These are phyloP conservation scores for Palythoa heliodiscus DNA, from an alignment of 92 coral and sea anemone genomes.

Conservation along the genomic window DNA sequence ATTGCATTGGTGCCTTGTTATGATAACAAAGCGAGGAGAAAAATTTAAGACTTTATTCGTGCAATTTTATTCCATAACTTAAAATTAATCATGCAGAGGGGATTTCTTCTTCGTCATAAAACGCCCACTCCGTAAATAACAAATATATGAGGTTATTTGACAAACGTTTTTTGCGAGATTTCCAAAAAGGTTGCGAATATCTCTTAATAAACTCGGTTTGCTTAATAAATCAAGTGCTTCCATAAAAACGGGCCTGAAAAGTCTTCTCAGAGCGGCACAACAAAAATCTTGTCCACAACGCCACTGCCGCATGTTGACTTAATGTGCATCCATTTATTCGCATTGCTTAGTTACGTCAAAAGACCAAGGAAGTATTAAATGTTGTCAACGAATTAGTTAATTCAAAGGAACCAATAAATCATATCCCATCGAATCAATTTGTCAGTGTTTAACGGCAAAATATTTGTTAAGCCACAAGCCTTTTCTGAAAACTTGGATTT, in stretches of 20 bases:
- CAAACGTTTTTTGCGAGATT: background rate
- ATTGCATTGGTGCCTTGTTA: too few relatives aligned
- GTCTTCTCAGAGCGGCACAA: background rate
- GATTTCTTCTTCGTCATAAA: background rate
- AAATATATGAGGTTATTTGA: background rate
- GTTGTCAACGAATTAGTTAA: conserved; percentile 25
- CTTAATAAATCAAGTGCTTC: background rate
- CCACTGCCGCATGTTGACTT: background rate
- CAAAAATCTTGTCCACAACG: background rate
- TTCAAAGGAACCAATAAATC: conserved; percentile 24
- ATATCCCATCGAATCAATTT: conserved; percentile 22
- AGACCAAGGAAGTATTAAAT: conserved; percentile 27
- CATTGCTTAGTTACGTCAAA: conserved; percentile 36
- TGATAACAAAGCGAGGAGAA: too few relatives aligned
- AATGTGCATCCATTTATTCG: background rate
- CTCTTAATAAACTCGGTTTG: background rate
- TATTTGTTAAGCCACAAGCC: background rate
- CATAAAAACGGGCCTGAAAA: background rate
- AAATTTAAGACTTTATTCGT: too few relatives aligned
- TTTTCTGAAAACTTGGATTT: background rate
- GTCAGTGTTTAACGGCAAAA: conserved; percentile 11
- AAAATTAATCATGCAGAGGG: background rate
- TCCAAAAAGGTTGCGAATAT: background rate
- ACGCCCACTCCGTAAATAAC: conserved; percentile 31
- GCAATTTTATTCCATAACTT: too few relatives aligned